Base-by-base conservation (phyloP, 2,113 vertebrate genomes). In the Melanerpes aurifrons region DNA sequence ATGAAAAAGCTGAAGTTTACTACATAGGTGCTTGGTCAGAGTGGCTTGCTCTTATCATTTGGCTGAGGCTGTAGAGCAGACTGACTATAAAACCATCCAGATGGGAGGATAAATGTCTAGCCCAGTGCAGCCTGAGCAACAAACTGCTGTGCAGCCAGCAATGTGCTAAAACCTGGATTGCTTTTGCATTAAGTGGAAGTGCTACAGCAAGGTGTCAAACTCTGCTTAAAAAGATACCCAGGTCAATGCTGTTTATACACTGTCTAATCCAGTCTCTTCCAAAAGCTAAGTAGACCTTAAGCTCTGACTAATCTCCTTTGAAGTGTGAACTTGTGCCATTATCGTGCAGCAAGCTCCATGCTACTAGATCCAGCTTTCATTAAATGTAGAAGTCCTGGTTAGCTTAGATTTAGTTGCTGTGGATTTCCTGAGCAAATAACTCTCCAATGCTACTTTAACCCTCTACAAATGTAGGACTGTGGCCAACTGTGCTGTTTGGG, bases 301-400 rank as follows among this genome's bases (percentile, higher is more conserved):
- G 77, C 87, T 90, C 77, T 73, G 59, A 59, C 86, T 95, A 95
- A 96, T 94, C 95, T 92, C 79, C 91, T 95, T 82, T 94, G 80
- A 93, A 95, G 92, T 6, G 14, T 88, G 80, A 92, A 88, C 62
- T 50, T 57, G 85, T 86, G 69, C 81, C 11, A 4, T 92, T 87
- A 91, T 86, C 62, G 66, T 75, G 45, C 79, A 81, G 82, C 58
- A 67, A 73, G 81, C 75, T 74, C 57, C 0, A 1, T 68, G 79
- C 58, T 5, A 0, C 26, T 28, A 0, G 64, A 58, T 72, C 35
- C n/a, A 58, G 76, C 74, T 81, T 57, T 75, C 45, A 13, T 8
- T 72, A 75, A 59, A 15, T 17, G 45, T 5, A 18, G 21, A 69
- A 66, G 62, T 81, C 73, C 69, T 31, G 92, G 73, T 72, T 88